Evolutionary conservation across 2,888 invertebrate genomes (phyloP).

Genomic region (Masnerella sp.): DNA sequence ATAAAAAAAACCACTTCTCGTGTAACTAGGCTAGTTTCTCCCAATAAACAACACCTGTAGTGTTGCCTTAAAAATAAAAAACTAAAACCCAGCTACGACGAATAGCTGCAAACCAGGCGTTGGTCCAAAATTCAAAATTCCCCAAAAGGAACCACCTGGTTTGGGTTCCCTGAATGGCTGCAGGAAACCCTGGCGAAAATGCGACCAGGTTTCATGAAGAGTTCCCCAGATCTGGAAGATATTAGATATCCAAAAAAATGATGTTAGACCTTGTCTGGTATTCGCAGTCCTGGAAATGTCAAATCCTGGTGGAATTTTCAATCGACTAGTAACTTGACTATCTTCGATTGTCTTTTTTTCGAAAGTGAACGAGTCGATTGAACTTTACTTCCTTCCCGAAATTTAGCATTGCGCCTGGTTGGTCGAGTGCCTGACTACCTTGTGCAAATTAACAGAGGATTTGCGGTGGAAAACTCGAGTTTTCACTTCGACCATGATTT

Average conservation of each 20-base stretch:
- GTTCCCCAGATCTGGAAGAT: constrained; percentile 62
- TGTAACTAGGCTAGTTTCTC: too few relatives aligned
- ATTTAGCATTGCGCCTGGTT: constrained; percentile 45
- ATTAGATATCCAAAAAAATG: neutral
- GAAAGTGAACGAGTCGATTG: constrained; percentile 5
- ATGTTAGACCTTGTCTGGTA: too few relatives aligned
- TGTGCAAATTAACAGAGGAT: constrained; percentile 67
- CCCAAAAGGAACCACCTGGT: constrained; percentile 75
- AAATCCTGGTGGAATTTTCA: constrained; percentile 13
- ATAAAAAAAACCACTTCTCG: neutral
- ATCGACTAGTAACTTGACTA: neutral
- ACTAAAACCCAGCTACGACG: too few relatives aligned
- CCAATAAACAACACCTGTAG: too few relatives aligned
- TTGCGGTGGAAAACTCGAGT: constrained; percentile 54
- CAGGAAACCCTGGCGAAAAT: constrained; percentile 79
- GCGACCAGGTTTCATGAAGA: constrained; percentile 76
- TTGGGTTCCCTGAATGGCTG: constrained; percentile 83
- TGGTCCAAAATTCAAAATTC: constrained; percentile 61
- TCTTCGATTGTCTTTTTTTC: constrained; percentile 1
- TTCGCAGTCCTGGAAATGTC: too few relatives aligned
- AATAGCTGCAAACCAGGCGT: too few relatives aligned
- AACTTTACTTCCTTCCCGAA: constrained; percentile 6
- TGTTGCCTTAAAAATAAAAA: too few relatives aligned
- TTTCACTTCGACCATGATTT: neutral
- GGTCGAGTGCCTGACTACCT: constrained; percentile 63